phyloP scores from a whole-genome alignment of 2,113 vertebrate genomes.

The Oncorhynchus masou region DNA sequence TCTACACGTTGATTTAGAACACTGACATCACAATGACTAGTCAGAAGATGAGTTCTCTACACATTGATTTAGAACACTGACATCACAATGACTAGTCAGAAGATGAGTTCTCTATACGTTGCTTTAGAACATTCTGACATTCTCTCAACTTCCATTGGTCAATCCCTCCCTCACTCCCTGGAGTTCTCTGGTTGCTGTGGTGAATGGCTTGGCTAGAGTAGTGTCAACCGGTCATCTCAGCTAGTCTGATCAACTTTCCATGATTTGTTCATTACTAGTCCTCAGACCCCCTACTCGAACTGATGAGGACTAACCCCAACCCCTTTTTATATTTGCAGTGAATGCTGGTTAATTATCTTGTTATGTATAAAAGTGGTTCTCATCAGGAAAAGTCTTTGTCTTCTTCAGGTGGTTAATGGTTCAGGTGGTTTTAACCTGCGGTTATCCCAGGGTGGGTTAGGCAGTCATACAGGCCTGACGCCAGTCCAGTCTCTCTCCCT shows the following conservation, averaged over 20 bases:
- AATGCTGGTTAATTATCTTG: constrained; percentile 26
- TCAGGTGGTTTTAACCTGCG: not conserved
- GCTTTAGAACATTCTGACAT: constrained; percentile 11
- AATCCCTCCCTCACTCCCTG: no score
- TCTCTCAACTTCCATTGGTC: constrained; percentile 7
- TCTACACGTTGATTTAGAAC: no score
- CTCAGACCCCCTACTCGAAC: constrained; percentile 10
- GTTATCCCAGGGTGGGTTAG: constrained; percentile 4
- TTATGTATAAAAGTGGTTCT: constrained; percentile 31
- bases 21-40: no score
- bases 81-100: not conserved
- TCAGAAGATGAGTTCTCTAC: no score
- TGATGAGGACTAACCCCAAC: constrained; percentile 8
- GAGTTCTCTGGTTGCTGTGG: no score
- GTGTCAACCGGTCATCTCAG: not conserved
- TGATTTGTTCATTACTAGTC: not conserved
- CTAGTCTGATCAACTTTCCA: not conserved
- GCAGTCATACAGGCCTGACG: constrained; percentile 34
- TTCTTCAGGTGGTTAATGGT: not conserved
- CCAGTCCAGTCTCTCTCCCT: constrained; percentile 21
- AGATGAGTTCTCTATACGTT: constrained; percentile 25
- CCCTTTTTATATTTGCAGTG: not conserved
- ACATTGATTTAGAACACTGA: no score
- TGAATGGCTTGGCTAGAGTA: no score
- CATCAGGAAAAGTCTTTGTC: constrained; percentile 19